phyloP scores from a whole-genome alignment of 1,140 invertebrate genomes.

The Aphaenogaster ashmeadi region DNA sequence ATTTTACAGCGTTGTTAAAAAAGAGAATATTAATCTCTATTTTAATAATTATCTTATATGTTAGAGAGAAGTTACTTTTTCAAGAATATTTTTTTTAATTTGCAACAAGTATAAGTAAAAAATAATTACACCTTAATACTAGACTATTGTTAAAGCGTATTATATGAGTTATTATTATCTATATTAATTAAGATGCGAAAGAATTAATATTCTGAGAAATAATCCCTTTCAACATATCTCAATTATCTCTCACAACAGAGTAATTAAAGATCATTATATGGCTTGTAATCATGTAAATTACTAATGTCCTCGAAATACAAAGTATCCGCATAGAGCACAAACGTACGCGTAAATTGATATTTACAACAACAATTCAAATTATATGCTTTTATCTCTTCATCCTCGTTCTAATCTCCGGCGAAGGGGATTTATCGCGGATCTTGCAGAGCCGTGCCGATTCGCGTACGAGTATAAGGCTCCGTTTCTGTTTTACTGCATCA shows the following conservation, averaged over 20 bases:
- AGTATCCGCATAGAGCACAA: constrained; percentile 2
- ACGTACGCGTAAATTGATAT: constrained; percentile 22
- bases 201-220: constrained; percentile 12
- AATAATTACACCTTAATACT: not conserved
- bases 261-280: constrained; percentile 25
- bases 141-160: not conserved
- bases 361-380: constrained; percentile 49
- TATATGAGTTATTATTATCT: constrained; percentile 25
- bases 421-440: constrained; percentile 30
- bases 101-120: not conserved
- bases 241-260: constrained; percentile 1
- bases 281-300: constrained; percentile 41
- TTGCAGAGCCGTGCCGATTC: not conserved
- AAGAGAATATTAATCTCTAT: not conserved
- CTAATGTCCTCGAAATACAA: constrained; percentile 26
- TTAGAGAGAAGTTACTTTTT: too few relatives aligned
- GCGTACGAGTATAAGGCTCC: not conserved
- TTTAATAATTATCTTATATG: constrained; percentile 11
- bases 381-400: not conserved
- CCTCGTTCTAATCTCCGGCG: constrained; percentile 38
- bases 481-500: constrained; percentile 34
- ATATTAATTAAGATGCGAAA: constrained; percentile 27
- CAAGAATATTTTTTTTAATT: constrained; percentile 1
- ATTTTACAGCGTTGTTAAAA: not conserved
- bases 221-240: constrained; percentile 17